Percentiles rank a stretch among this genome's conserved stretches.
These are phyloP conservation scores for Pipra filicauda DNA, from an alignment of 2,113 vertebrate species.

Conservation along the genomic window DNA sequence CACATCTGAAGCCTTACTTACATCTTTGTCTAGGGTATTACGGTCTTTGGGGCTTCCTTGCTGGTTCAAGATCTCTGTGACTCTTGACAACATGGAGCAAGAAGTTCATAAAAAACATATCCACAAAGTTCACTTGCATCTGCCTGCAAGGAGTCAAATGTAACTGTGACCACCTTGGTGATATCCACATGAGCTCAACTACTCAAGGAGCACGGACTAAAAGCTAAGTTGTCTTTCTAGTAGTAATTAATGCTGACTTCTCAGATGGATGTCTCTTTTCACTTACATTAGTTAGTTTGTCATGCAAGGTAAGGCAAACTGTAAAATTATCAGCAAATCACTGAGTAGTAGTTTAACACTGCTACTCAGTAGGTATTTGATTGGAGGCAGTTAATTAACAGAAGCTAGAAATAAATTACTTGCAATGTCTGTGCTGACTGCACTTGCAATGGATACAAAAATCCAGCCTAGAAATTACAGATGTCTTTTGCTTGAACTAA, in stretches of 20 bases:
- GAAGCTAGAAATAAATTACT: not conserved
- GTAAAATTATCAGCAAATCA: not conserved
- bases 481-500: not conserved
- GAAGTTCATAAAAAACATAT: not conserved
- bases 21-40: not conserved
- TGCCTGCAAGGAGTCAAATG: accelerated
- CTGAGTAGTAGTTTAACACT: not conserved
- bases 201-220: not conserved
- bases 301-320: not conserved
- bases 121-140: not conserved
- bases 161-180: not conserved
- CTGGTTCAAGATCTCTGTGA: not conserved
- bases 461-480: not conserved
- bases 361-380: not conserved
- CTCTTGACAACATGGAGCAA: not conserved
- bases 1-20: not conserved
- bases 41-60: not conserved
- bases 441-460: not conserved
- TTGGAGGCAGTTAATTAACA: not conserved
- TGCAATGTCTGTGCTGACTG: not conserved
- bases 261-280: not conserved
- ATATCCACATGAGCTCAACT: not conserved
- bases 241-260: not conserved
- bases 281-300: not conserved
- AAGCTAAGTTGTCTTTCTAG: not conserved